These are phyloP conservation scores for Tachina fera DNA, from an alignment of 2,888 invertebrate species.

Conservation along the genomic window DNA sequence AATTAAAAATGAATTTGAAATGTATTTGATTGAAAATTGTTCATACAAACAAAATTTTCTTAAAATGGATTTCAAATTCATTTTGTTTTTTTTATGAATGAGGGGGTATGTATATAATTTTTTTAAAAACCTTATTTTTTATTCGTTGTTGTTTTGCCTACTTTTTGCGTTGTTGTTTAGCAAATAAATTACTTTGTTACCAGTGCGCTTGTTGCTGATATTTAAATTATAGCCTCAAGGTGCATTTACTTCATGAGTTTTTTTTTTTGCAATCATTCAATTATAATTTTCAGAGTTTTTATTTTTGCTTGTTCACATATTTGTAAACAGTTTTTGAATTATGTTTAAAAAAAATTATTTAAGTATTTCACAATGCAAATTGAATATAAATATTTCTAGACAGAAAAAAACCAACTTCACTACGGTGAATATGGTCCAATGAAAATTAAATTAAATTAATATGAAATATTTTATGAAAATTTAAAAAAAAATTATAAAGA, in stretches of 20 bases:
- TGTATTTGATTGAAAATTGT: too few species aligned
- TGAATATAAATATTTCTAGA: too few species aligned
- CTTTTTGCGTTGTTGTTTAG: neutral
- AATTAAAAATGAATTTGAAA: too few species aligned
- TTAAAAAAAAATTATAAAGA: too few species aligned
- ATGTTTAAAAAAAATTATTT: neutral
- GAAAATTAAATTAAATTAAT: too few species aligned
- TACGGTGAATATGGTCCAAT: too few species aligned
- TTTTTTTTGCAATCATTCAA: slow-evolving; percentile 53
- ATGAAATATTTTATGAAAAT: too few species aligned
- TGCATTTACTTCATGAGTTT: slow-evolving; percentile 59
- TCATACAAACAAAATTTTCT: too few species aligned
- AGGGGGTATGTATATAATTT: neutral
- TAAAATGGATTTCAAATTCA: too few species aligned
- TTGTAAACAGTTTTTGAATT: slow-evolving; percentile 31
- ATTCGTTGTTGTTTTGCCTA: neutral
- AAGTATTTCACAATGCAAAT: neutral
- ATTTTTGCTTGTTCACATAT: slow-evolving; percentile 20
- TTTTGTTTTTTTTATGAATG: too few species aligned
- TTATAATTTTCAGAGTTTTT: neutral
- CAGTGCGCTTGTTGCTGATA: slow-evolving; percentile 53
- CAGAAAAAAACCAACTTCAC: too few species aligned
- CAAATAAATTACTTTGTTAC: slow-evolving; percentile 32
- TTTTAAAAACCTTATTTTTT: neutral
- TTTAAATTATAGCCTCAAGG: slow-evolving; percentile 63